Conservation (phyloP, 2,113 vertebrate genomes). For the Symphodus melops region DNA sequence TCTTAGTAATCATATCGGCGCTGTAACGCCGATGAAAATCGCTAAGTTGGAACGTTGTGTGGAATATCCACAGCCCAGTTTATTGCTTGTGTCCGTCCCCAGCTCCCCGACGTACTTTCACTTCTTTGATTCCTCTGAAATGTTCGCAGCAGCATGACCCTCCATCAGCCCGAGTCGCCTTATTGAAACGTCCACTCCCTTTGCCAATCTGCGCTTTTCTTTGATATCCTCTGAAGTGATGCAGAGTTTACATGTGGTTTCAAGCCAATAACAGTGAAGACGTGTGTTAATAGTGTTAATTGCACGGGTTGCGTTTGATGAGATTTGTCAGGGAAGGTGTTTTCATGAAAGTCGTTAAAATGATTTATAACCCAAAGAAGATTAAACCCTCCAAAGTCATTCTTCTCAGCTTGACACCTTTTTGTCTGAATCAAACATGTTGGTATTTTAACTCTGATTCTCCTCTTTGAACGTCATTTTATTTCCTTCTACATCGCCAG, state of each 20-base stretch:
- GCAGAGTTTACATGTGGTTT: slow-evolving; percentile 5
- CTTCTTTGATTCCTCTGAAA: slow-evolving; percentile 41
- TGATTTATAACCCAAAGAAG: slow-evolving; percentile 4
- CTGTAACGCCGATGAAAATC: slow-evolving; percentile 47
- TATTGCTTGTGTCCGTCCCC: slow-evolving; percentile 40
- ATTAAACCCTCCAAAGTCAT: not conserved
- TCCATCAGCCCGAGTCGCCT: slow-evolving; percentile 7
- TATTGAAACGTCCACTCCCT: slow-evolving; percentile 50
- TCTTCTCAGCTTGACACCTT: slow-evolving; percentile 10
- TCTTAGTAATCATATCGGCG: slow-evolving; percentile 64
- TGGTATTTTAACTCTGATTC: not conserved
- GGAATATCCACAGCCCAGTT: slow-evolving; percentile 32
- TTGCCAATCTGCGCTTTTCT: slow-evolving; percentile 17
- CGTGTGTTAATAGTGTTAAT: slow-evolving; percentile 23
- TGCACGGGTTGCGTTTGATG: slow-evolving; percentile 6
- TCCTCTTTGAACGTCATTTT: too few relatives aligned
- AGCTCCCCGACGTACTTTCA: slow-evolving; percentile 2
- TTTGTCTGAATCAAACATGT: slow-evolving; percentile 12
- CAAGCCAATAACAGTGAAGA: slow-evolving; percentile 27
- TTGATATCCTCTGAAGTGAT: slow-evolving; percentile 1
- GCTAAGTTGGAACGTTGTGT: slow-evolving; percentile 43
- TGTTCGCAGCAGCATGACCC: slow-evolving; percentile 4
- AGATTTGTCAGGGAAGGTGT: slow-evolving; percentile 15
- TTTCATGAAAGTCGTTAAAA: slow-evolving; percentile 14
- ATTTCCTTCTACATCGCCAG: not conserved